Conservation (phyloP, 2,888 invertebrate species). For the Camptogramma bilineatum region DNA sequence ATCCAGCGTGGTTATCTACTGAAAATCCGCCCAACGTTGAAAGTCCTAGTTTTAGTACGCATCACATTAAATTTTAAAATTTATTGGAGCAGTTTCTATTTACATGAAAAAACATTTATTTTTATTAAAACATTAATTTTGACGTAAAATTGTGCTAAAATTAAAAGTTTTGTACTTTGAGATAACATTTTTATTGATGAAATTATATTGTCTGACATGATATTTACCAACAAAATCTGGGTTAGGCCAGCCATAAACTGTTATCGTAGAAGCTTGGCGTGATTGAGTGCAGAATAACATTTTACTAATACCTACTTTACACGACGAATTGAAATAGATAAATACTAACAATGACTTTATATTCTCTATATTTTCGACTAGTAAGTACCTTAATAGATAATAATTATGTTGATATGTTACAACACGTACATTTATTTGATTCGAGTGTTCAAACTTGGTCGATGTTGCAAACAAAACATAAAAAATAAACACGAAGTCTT, state of each 20-base stretch:
- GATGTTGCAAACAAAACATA: background rate
- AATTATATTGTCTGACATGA: constrained; percentile 43
- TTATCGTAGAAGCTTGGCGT: constrained; percentile 62
- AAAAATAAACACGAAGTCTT: background rate
- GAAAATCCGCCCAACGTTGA: background rate
- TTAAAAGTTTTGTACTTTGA: constrained; percentile 31
- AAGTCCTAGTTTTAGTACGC: background rate
- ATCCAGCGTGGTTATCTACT: background rate
- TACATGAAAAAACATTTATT: background rate
- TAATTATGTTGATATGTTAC: too few species aligned
- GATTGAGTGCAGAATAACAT: constrained; percentile 49
- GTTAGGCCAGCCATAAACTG: constrained; percentile 67
- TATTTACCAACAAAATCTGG: constrained; percentile 57
- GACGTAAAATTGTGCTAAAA: background rate
- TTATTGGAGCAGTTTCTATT: constrained; percentile 5
- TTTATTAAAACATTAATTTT: background rate
- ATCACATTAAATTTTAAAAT: background rate
- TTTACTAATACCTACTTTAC: constrained; percentile 33
- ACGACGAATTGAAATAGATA: constrained; percentile 10
- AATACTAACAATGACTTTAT: constrained; percentile 5
- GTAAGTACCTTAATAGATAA: background rate
- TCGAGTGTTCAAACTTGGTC: background rate
- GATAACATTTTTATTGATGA: constrained; percentile 38
- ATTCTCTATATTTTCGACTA: background rate
- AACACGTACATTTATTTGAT: background rate